Base-by-base conservation (phyloP, 2,113 vertebrate species). In the Neotragus moschatus region DNA sequence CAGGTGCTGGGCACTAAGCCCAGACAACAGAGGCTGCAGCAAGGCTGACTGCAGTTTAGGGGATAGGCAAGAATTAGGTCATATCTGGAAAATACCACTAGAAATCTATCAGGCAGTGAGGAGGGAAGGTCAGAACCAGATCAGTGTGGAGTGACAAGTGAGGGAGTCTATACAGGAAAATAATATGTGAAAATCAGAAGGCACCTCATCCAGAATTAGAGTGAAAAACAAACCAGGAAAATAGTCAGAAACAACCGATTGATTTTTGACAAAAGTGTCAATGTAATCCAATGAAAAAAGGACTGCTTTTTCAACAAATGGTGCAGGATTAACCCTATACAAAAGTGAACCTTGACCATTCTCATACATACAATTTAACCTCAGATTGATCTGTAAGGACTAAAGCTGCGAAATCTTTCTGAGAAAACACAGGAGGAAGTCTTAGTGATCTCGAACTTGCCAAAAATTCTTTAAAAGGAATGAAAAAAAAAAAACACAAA, bases 151-250 rank as follows among this genome's bases (percentile, higher is more conserved):
- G 21, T 33, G 70, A 86, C 16, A 30, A 75, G 86, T 7, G n/a
- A 39, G 75, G 14, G 36, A 60, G 19, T 25, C 47, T 56, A 25
- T 43, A 45, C 16, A 70, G 36, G 60, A 91, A 84, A 45, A 26
- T 19, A 47, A 45, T 58, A 8, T 43, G 19, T 60, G 85, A 47
- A 92, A 77, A 86, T 66, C 60, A 73, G 70, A 97, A 91, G 45
- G 70, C 21, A 91, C 56, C 12, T 70, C 70, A 55, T 73, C 28
- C 70, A 87, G 33, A 51, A 15, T 39, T n/a, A 53, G 28, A 63
- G 53, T 58, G n/a, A 21, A 97, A 90, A 94, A 70, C 45, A 91
- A 94, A 87, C 19, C 45, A 85, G 26, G 53, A 82, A 88, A 86
- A 90, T 5, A 30, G n/a, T 91, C 5, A 5, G 51, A 84, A 91